Conservation (phyloP, 2,888 invertebrate species). For the Gymnocheta viridis region DNA sequence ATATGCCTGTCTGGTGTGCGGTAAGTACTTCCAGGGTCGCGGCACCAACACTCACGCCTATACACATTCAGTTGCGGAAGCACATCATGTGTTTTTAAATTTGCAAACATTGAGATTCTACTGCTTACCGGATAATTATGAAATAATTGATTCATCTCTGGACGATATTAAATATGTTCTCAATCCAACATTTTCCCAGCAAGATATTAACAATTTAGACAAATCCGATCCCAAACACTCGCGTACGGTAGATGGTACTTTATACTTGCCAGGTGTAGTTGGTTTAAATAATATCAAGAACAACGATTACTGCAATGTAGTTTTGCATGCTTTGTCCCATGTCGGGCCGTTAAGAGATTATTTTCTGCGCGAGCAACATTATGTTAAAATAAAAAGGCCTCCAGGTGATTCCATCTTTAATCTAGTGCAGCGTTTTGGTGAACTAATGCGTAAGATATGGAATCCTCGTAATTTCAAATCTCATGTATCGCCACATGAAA, state of each 20-base stretch:
- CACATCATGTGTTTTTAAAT: conserved; percentile 99
- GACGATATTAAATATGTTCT: conserved; percentile 99
- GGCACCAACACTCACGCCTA: conserved; percentile 99
- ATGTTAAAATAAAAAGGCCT: conserved; percentile 92
- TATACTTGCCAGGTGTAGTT: conserved; percentile 98
- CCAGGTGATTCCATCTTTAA: conserved; percentile 97
- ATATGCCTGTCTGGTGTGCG: conserved; percentile 99
- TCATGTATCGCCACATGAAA: conserved; percentile 99
- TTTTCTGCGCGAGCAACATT: conserved; percentile 96
- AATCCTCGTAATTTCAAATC: conserved; percentile 99
- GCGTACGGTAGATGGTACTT: conserved; percentile 96
- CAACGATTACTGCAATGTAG: conserved; percentile 99
- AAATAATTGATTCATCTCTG: conserved; percentile 97
- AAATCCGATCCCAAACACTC: conserved; percentile 87
- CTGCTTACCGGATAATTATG: conserved; percentile 99
- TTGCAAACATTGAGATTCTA: conserved; percentile 98
- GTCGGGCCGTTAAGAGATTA: conserved; percentile 97
- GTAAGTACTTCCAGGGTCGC: conserved; percentile 98
- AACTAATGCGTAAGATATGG: conserved; percentile 98
- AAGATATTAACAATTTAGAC: conserved; percentile 92
- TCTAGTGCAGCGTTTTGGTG: conserved; percentile 95
- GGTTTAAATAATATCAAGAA: conserved; percentile 99
- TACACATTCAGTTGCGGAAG: conserved; percentile 98
- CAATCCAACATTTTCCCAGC: conserved; percentile 95
- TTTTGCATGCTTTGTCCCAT: conserved; percentile 96